A percentile compares a stretch with the other conserved stretches of the same genome.
Conservation (phyloP, 1,140 invertebrate genomes). For the Chrysoperla carnea region DNA sequence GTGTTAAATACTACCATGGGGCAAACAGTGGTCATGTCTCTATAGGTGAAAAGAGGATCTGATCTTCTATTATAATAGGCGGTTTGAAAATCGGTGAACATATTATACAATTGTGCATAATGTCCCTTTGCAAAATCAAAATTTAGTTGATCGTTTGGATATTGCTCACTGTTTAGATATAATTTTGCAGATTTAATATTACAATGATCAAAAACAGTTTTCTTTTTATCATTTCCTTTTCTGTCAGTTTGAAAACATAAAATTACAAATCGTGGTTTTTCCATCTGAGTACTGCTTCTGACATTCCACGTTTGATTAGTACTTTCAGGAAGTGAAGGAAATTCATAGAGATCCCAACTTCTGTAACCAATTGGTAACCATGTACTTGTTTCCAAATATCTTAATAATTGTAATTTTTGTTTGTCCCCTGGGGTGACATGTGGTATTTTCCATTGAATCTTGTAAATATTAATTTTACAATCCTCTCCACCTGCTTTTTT, state of each 20-base stretch:
- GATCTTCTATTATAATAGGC: slow-evolving; percentile 9
- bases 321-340: slow-evolving; percentile 11
- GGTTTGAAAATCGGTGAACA: slow-evolving; percentile 13
- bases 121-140: slow-evolving; percentile 8
- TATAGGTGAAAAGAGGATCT: slow-evolving; percentile 5
- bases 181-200: slow-evolving; percentile 11
- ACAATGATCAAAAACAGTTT: slow-evolving; percentile 12
- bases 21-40: slow-evolving; percentile 4
- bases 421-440: slow-evolving; percentile 6
- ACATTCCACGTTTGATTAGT: slow-evolving; percentile 10
- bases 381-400: slow-evolving; percentile 7
- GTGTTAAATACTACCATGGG: slow-evolving; percentile 12
- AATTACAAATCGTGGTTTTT: slow-evolving; percentile 11
- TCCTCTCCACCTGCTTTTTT: slow-evolving; percentile 1
- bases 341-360: slow-evolving; percentile 16
- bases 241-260: slow-evolving; percentile 11
- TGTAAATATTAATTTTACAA: slow-evolving; percentile 4
- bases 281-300: slow-evolving; percentile 8
- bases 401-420: slow-evolving; percentile 5
- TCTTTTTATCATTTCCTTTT: slow-evolving; percentile 5
- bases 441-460: slow-evolving; percentile 5
- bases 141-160: slow-evolving; percentile 15
- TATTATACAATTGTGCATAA: slow-evolving; percentile 11
- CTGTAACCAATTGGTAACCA: slow-evolving; percentile 12
- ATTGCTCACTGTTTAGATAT: slow-evolving; percentile 13